Evolutionary conservation across 2,888 invertebrate species (phyloP).

Genomic region (Ochropleura leucogaster): DNA sequence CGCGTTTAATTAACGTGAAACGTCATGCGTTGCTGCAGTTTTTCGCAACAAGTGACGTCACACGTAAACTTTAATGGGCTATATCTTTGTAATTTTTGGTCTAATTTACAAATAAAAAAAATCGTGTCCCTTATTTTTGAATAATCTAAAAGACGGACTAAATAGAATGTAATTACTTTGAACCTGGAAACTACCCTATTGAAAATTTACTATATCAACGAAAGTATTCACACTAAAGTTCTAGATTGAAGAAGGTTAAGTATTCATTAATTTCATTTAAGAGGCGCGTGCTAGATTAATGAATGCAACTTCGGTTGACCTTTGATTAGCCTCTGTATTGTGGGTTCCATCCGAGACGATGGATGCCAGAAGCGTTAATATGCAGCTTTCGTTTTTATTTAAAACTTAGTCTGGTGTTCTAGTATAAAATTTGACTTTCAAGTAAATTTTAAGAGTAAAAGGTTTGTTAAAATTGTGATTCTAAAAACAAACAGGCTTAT

Average conservation of each 20-base stretch:
- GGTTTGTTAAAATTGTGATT: not conserved
- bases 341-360: constrained; percentile 35
- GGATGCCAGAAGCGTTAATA: constrained; percentile 1
- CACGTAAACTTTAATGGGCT: too few species aligned
- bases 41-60: too few species aligned
- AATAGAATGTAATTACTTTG: too few species aligned
- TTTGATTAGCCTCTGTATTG: constrained; percentile 63
- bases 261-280: constrained; percentile 60
- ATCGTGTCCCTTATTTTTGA: too few species aligned
- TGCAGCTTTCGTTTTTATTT: not conserved
- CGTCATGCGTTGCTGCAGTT: too few species aligned
- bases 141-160: too few species aligned
- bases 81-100: too few species aligned
- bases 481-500: not conserved
- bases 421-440: not conserved
- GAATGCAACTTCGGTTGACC: constrained; percentile 65
- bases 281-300: constrained; percentile 60
- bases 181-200: not conserved
- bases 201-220: constrained; percentile 36
- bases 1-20: too few species aligned
- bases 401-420: not conserved
- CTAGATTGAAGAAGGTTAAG: constrained; percentile 59
- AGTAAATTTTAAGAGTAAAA: not conserved
- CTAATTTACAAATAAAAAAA: too few species aligned
- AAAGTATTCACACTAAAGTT: constrained; percentile 37